Evolutionary conservation across 2,888 invertebrate genomes (phyloP).

Genomic region (Phasia obesa): DNA sequence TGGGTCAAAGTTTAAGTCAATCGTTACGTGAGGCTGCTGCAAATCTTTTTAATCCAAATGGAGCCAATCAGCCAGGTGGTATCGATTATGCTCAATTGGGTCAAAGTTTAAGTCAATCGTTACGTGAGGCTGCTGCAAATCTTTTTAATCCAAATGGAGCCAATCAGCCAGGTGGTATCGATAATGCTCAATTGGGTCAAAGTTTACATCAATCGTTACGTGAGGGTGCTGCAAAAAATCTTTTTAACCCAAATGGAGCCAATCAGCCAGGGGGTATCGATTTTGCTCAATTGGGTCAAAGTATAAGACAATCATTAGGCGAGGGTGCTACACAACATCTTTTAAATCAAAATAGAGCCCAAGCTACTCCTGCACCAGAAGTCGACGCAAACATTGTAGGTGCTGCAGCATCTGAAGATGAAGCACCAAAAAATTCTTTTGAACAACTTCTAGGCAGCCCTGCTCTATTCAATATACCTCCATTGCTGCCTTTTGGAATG

Average conservation of each 20-base stretch:
- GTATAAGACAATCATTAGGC: not conserved
- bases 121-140: too few species aligned
- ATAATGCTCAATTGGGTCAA: conserved; percentile 26
- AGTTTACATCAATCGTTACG: conserved; percentile 26
- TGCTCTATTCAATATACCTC: conserved; percentile 15
- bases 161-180: too few species aligned
- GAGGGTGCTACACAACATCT: conserved; percentile 6
- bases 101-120: conserved; percentile 37
- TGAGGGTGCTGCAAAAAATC: too few species aligned
- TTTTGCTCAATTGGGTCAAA: not conserved
- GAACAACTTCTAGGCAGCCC: conserved; percentile 39
- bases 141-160: too few species aligned
- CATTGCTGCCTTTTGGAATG: conserved; percentile 8
- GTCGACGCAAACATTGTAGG: not conserved
- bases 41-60: too few species aligned
- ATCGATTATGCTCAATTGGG: conserved; percentile 6
- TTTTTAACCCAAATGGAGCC: too few species aligned
- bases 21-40: conserved; percentile 23
- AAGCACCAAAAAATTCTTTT: conserved; percentile 12
- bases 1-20: conserved; percentile 47
- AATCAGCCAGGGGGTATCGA: not conserved
- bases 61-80: too few species aligned
- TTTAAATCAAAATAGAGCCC: conserved; percentile 9
- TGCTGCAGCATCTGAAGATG: not conserved
- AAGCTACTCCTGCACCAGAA: not conserved